These are phyloP conservation scores for Drosophila elegans DNA, from an alignment of 1,140 invertebrate species.

Conservation along the genomic window DNA sequence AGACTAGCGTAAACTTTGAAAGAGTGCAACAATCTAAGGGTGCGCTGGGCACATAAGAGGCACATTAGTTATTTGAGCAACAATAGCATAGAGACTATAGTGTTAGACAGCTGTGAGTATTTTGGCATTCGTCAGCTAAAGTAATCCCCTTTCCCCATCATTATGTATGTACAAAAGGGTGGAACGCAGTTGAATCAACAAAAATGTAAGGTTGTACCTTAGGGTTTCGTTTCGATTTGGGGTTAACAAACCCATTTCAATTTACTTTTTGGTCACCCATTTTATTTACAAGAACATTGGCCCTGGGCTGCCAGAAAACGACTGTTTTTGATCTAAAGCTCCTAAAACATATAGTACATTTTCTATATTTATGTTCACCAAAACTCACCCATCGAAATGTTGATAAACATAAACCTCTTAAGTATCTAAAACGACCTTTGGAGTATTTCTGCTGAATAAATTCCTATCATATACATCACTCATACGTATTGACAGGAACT, in stretches of 20 bases:
- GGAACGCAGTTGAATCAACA: neutral
- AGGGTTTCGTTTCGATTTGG: neutral
- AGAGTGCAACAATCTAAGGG: slow-evolving; percentile 67
- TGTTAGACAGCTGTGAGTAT: slow-evolving; percentile 49
- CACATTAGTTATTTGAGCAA: slow-evolving; percentile 73
- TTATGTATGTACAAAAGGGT: slow-evolving; percentile 10
- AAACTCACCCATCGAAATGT: no score
- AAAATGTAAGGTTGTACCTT: neutral
- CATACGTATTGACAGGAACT: no score
- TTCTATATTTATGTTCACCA: no score
- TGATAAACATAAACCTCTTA: neutral
- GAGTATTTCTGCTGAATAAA: neutral
- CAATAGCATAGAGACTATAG: slow-evolving; percentile 50
- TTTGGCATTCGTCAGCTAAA: slow-evolving; percentile 35
- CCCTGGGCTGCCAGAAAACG: neutral
- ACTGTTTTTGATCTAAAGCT: neutral
- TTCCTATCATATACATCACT: no score
- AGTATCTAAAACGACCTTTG: neutral
- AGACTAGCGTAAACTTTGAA: slow-evolving; percentile 70
- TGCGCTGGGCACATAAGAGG: slow-evolving; percentile 64
- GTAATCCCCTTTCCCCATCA: slow-evolving; percentile 18
- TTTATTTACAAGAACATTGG: neutral
- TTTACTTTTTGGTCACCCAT: neutral
- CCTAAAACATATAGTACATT: neutral
- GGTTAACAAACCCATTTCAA: no score